A percentile compares a stretch with the other conserved stretches of the same genome.
phyloP scores from a whole-genome alignment of 2,888 invertebrate species.

The Campaea margaritaria region DNA sequence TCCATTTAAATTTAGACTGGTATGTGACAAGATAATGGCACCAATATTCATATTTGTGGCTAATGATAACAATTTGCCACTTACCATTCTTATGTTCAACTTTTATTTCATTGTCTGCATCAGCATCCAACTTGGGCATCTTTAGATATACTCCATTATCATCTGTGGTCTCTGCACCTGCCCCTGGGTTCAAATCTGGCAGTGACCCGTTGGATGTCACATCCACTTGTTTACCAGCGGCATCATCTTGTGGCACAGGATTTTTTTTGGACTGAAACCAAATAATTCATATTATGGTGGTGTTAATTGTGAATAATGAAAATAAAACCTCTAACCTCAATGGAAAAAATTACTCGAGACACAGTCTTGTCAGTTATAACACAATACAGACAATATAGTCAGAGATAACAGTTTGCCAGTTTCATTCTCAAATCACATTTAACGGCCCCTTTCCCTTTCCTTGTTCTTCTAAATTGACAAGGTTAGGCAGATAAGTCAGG shows the following conservation, averaged over 20 bases:
- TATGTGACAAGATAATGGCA: too few species aligned
- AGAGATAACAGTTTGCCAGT: too few species aligned
- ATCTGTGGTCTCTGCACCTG: slow-evolving; percentile 18
- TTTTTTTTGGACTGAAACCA: slow-evolving; percentile 18
- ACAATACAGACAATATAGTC: too few species aligned
- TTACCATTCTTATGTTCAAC: not conserved
- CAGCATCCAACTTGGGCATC: not conserved
- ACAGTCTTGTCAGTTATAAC: too few species aligned
- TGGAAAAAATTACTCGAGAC: too few species aligned
- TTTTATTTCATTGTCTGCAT: not conserved
- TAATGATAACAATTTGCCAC: not conserved
- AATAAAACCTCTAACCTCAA: too few species aligned
- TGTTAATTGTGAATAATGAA: too few species aligned
- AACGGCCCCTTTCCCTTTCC: not conserved
- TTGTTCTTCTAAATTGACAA: not conserved
- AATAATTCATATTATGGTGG: too few species aligned
- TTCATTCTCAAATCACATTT: not conserved
- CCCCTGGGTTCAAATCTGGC: slow-evolving; percentile 47
- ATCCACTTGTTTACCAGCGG: slow-evolving; percentile 15
- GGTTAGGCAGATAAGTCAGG: not conserved
- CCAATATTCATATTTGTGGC: too few species aligned
- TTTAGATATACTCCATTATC: not conserved
- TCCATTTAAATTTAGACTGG: too few species aligned
- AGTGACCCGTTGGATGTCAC: slow-evolving; percentile 28
- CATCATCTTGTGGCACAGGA: slow-evolving; percentile 9